These are phyloP conservation scores for Anaspis maculata DNA, from an alignment of 2,888 invertebrate genomes.

Conservation along the genomic window DNA sequence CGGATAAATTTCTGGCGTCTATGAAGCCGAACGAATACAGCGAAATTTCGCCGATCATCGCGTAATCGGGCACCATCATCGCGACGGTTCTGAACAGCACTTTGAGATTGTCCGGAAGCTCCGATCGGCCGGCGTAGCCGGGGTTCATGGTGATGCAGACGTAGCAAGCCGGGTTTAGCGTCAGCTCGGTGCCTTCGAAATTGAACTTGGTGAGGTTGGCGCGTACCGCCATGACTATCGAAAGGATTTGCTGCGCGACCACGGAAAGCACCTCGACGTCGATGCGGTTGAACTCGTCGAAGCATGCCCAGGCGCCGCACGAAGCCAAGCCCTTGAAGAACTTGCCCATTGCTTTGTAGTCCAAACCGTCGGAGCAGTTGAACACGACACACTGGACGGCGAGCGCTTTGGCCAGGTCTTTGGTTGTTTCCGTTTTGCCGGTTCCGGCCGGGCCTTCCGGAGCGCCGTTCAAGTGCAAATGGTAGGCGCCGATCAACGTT, in stretches of 20 bases:
- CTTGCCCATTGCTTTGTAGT: constrained; percentile 90
- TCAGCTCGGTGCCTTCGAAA: constrained; percentile 86
- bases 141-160: constrained; percentile 93
- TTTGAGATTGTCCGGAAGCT: constrained; percentile 91
- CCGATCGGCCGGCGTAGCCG: constrained; percentile 84
- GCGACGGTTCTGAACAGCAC: constrained; percentile 90
- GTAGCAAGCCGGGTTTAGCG: constrained; percentile 79
- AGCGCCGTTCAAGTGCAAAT: constrained; percentile 78
- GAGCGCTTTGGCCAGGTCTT: constrained; percentile 90
- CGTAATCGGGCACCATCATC: constrained; percentile 97
- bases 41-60: constrained; percentile 93
- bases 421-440: constrained; percentile 90
- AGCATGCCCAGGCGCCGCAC: constrained; percentile 92
- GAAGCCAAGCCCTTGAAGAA: constrained; percentile 93
- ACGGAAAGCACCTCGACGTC: constrained; percentile 88
- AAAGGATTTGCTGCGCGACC: constrained; percentile 88
- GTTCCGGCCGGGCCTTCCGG: constrained; percentile 93
- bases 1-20: constrained; percentile 71
- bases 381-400: constrained; percentile 96
- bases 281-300: constrained; percentile 92
- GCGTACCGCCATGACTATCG: constrained; percentile 80
- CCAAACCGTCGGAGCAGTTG: constrained; percentile 90
- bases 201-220: constrained; percentile 71
- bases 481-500: constrained; percentile 88
- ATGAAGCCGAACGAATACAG: constrained; percentile 91